Evolutionary conservation across 2,888 invertebrate species (phyloP), one percentile per base, ranked within the genome.

Genomic region (Spilarctia lutea): DNA sequence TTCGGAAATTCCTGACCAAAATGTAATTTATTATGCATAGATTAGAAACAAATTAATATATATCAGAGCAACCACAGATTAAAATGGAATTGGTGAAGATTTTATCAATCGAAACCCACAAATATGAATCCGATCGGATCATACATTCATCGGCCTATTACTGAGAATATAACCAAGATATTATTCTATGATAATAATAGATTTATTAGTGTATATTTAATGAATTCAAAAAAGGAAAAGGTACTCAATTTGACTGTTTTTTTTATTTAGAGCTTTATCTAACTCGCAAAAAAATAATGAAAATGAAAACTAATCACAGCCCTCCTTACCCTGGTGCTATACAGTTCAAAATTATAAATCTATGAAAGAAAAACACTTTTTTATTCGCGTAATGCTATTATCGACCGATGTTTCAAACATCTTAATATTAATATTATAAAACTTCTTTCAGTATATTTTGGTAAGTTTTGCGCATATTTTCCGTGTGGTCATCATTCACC

Each of bases 21-120:
- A 7, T 16, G 13, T 72, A 65, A 63, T 65, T 71, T 66, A 52
- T 66, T 66, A 66, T 18, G 39, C 39, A 3, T 39, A 52, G 65
- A 27, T 72, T 72, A 52, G 8, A 63, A 68, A 68, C 45, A 68
- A 73, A 68, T 68, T 48, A 63, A 73, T 68, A 48, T 68, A 73
- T 45, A 60, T 68, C 68, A n/a, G 56, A 68, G 24, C 24, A 48
- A 73, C 68, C 68, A 35, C 52, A 66, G 66, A 66, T 52, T 33
- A 73, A 63, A 42, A 42, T 60, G 18, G 65, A 73, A 65, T 73
- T 48, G 45, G 18, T 67, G 35, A 68, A 67, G 72, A 72, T 67
- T 35, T 72, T 67, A 72, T 72, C 67, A 30, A 73, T 8, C 16
- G 42, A 67, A 60, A 67, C 39, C 27, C 56, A 67, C 66, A 73